A percentile compares a stretch with the other conserved stretches of the same genome.
Conservation (phyloP, 2,113 vertebrate genomes). For the Speoplatyrhinus poulsoni region DNA sequence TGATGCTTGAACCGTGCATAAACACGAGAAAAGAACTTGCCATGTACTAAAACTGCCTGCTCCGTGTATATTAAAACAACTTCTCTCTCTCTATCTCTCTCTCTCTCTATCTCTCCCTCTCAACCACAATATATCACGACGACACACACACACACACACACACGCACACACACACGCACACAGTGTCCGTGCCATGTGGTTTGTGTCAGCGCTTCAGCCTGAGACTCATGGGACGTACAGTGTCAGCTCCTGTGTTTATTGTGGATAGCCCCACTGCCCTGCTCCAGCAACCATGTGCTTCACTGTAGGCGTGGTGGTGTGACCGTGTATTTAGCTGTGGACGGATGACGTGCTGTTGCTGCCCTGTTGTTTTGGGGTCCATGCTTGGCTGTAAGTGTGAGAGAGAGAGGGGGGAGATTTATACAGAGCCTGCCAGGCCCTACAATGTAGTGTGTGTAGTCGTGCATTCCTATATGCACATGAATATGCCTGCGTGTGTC, state of each 20-base stretch:
- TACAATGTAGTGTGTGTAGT: slow-evolving; percentile 26
- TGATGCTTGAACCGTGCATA: too few species aligned
- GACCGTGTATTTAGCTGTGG: background rate
- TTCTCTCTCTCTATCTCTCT: too few species aligned
- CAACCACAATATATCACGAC: too few species aligned
- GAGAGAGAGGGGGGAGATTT: slow-evolving; percentile 23
- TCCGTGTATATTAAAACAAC: too few species aligned
- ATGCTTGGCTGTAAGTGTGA: slow-evolving; percentile 22
- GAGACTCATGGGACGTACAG: slow-evolving; percentile 8
- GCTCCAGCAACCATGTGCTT: background rate
- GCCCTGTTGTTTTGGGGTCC: slow-evolving; percentile 10
- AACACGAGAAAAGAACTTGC: too few species aligned
- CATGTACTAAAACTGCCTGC: too few species aligned
- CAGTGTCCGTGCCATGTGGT: slow-evolving; percentile 9
- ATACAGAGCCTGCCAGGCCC: slow-evolving; percentile 10
- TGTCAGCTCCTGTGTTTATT: slow-evolving; percentile 30
- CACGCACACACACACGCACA: background rate
- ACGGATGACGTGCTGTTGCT: background rate
- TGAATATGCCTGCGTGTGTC: background rate
- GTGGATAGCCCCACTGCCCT: slow-evolving; percentile 17
- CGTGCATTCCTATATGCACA: too few species aligned
- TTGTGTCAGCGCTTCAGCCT: slow-evolving; percentile 22
- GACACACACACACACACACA: background rate
- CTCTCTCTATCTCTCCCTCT: too few species aligned
- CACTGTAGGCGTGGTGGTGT: background rate